Evolutionary conservation across 2,113 vertebrate genomes (phyloP), one percentile per base, ranked within the genome.

Genomic region (Orcinus orca): DNA sequence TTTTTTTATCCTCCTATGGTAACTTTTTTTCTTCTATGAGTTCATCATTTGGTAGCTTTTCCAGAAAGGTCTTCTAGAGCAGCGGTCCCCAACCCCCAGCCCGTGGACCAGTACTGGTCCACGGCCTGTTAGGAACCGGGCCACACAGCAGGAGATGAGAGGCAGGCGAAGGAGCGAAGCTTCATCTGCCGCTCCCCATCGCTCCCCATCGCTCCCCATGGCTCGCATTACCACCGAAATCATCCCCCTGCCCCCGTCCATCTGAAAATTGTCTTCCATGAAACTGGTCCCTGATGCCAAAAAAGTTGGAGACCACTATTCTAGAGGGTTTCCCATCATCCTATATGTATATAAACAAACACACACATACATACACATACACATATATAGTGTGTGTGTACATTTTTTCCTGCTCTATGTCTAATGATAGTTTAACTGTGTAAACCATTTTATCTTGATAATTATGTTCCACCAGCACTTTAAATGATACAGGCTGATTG

Each of bases 21-120:
- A 71, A 89, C 33, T 68, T 74, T 89, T 76, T 20, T 82, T 60
- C 60, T 87, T 76, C 60, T 62, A 4, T 89, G 71, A 85, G 83
- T 89, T 86, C n/a, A 21, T 93, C 18, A 4, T 67, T n/a, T n/a
- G 5, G 4, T 44, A 67, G 11, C 62, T 95, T 18, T n/a, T 63
- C 67, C 26, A 47, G 23, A 70, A 70, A 73, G 11, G 17, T 63
- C n/a, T 63, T 53, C 41, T 58, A 44, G 65, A 83, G 53, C 50
- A 53, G 50, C 15, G 50, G 15, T 17, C 50, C 50, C 50, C 50
- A 53, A 53, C 50, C 50, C 1, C 15, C 15, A 53, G 50, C 5
- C 50, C 50, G 15, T 53, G 50, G 50, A 53, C 50, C 50, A 53
- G 15, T 53, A 17, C 15, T 53, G 53, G 53, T 18, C 53, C 5